Percentiles rank a stretch among this genome's conserved stretches.
Evolutionary conservation across 2,888 invertebrate genomes (phyloP).

Genomic region (Nemotelus nigrinus): DNA sequence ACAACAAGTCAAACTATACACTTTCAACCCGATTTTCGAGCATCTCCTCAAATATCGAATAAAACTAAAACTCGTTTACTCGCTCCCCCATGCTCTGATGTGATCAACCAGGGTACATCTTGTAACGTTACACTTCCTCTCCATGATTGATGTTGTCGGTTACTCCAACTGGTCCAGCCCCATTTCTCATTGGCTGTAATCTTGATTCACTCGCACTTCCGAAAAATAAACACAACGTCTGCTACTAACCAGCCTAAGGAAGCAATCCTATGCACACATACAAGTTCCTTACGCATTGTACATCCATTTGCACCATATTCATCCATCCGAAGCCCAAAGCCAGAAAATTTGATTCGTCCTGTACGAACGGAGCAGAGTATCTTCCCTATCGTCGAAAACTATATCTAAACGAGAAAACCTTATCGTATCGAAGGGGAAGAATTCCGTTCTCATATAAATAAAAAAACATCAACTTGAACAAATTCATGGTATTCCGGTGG

Average conservation of each 20-base stretch:
- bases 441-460: slow-evolving; percentile 43
- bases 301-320: background rate
- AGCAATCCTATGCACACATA: background rate
- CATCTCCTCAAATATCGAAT: no score
- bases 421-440: slow-evolving; percentile 22
- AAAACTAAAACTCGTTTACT: no score
- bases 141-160: slow-evolving; percentile 36
- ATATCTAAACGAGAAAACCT: background rate
- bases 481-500: slow-evolving; percentile 58
- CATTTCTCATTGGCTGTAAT: slow-evolving; percentile 36
- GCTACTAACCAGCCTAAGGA: background rate
- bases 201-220: slow-evolving; percentile 18
- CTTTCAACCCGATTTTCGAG: no score
- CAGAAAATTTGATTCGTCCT: slow-evolving; percentile 7
- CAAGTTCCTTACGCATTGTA: background rate
- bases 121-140: slow-evolving; percentile 37
- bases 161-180: slow-evolving; percentile 35
- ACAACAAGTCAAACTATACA: no score
- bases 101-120: slow-evolving; percentile 6
- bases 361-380: background rate
- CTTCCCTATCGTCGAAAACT: slow-evolving; percentile 12
- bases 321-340: background rate
- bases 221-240: slow-evolving; percentile 29
- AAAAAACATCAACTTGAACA: slow-evolving; percentile 54
- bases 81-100: no score